phyloP scores from a whole-genome alignment of 2,113 vertebrate genomes.

The Mustela nigripes region DNA sequence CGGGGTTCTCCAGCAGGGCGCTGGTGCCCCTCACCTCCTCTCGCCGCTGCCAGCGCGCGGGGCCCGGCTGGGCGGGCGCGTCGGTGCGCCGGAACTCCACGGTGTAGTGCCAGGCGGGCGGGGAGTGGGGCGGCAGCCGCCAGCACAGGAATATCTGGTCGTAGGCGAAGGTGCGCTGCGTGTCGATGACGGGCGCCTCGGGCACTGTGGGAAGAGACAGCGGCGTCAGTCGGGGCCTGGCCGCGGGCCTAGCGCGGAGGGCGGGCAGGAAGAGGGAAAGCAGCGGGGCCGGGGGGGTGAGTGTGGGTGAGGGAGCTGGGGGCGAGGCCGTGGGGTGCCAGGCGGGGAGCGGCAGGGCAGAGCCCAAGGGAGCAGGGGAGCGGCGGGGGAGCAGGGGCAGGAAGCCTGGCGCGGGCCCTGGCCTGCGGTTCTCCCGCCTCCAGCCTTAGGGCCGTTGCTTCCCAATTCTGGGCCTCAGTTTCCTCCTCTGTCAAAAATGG shows the following conservation, averaged over 20 bases:
- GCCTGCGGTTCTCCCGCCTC: neutral
- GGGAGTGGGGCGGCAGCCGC: conserved; percentile 96
- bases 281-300: conserved; percentile 74
- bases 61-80: conserved; percentile 87
- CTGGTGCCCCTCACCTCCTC: conserved; percentile 95
- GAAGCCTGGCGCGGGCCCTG: neutral
- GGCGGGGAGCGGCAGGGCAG: neutral
- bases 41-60: conserved; percentile 92
- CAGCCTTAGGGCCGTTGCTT: neutral
- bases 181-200: conserved; percentile 97
- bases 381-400: too few species aligned
- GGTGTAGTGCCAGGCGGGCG: conserved; percentile 96
- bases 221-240: conserved; percentile 39
- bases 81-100: conserved; percentile 95
- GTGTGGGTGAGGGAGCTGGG: conserved; percentile 69
- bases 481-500: neutral
- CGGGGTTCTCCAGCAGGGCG: conserved; percentile 93
- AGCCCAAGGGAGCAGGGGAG: neutral
- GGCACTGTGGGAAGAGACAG: conserved; percentile 90
- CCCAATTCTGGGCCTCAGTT: conserved; percentile 26
- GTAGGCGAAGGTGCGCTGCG: conserved; percentile 97
- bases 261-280: conserved; percentile 64
- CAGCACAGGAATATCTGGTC: conserved; percentile 98
- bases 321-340: neutral
- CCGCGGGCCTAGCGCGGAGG: neutral